Percentiles rank a stretch among this genome's conserved stretches.
Conservation (phyloP, 2,113 vertebrate genomes). For the Oryzias melastigma region DNA sequence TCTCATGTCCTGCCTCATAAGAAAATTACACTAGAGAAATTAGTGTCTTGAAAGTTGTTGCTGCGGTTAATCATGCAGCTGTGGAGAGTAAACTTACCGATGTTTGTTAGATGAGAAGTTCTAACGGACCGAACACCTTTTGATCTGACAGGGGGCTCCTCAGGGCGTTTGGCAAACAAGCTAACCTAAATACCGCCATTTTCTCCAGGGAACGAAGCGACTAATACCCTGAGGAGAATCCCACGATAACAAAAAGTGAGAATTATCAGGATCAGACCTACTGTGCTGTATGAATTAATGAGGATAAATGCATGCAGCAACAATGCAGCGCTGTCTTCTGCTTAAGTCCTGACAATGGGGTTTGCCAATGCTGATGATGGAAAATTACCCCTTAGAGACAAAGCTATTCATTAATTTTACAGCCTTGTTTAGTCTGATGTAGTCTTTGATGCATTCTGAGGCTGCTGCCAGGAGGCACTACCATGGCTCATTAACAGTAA, state of each 20-base stretch:
- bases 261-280: conserved; percentile 57
- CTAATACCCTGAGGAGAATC: conserved; percentile 55
- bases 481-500: conserved; percentile 72
- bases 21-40: conserved; percentile 49
- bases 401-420: conserved; percentile 80
- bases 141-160: conserved; percentile 58
- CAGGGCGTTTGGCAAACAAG: conserved; percentile 54
- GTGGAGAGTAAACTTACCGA: conserved; percentile 64
- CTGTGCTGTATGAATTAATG: conserved; percentile 74
- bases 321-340: conserved; percentile 48
- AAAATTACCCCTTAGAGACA: conserved; percentile 78
- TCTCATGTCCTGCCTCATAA: conserved; percentile 29
- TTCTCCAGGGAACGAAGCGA: conserved; percentile 49
- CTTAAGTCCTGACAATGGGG: conserved; percentile 61
- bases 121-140: conserved; percentile 50
- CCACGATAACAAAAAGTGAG: conserved; percentile 38
- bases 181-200: conserved; percentile 56
- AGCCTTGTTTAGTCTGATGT: conserved; percentile 80
- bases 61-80: conserved; percentile 52
- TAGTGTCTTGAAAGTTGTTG: conserved; percentile 47
- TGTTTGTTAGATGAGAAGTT: conserved; percentile 62
- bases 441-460: conserved; percentile 75
- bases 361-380: conserved; percentile 75
- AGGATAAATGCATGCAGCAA: conserved; percentile 66
- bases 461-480: conserved; percentile 68